Percentiles rank a stretch among this genome's conserved stretches.
These are phyloP conservation scores for Orius insidiosus DNA, from an alignment of 1,140 invertebrate genomes.

Conservation along the genomic window DNA sequence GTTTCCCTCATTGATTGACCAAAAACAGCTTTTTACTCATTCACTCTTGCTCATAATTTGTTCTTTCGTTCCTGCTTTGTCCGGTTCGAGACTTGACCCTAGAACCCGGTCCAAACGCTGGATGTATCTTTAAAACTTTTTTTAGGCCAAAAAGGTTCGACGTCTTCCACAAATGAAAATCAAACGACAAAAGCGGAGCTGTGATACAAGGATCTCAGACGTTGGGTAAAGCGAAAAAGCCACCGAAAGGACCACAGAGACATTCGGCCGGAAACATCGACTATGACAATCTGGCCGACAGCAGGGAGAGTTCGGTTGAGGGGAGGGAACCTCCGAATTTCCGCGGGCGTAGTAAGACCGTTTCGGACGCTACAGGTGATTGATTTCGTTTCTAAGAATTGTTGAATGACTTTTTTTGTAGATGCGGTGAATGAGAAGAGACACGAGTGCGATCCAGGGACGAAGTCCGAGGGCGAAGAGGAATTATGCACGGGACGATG, in stretches of 20 bases:
- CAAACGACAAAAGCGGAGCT: slow-evolving; percentile 18
- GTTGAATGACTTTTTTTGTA: slow-evolving; percentile 13
- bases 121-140: too few relatives aligned
- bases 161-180: too few relatives aligned
- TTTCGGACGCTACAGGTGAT: slow-evolving; percentile 62
- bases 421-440: slow-evolving; percentile 24
- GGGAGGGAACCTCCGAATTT: slow-evolving; percentile 37
- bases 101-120: too few relatives aligned
- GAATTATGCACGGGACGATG: slow-evolving; percentile 31
- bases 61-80: too few relatives aligned
- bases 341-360: slow-evolving; percentile 71
- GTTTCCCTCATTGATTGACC: too few relatives aligned
- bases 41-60: too few relatives aligned
- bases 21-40: too few relatives aligned
- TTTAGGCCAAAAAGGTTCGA: too few relatives aligned
- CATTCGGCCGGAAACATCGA: slow-evolving; percentile 80
- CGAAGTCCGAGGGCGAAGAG: slow-evolving; percentile 75
- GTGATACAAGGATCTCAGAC: slow-evolving; percentile 31
- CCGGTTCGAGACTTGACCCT: too few relatives aligned
- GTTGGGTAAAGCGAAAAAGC: slow-evolving; percentile 32
- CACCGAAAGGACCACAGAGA: slow-evolving; percentile 41
- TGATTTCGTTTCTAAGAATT: not conserved
- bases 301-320: slow-evolving; percentile 21
- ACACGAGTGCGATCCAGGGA: slow-evolving; percentile 46
- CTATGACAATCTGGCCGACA: slow-evolving; percentile 43